Conservation (phyloP, 2,888 invertebrate species). For the Bruchidius siliquastri region DNA sequence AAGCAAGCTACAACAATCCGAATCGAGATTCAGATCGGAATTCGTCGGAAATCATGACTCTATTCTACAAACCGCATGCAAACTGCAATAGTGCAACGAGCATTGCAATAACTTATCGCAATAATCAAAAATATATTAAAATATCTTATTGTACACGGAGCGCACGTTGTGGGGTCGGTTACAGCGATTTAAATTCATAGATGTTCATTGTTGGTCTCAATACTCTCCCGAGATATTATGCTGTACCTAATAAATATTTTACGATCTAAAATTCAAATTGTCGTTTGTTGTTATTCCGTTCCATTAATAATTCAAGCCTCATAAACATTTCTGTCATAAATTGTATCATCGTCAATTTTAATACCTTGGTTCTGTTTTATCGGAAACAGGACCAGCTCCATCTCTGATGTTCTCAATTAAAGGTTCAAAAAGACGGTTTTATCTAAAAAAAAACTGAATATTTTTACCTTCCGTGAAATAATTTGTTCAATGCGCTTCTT, state of each 20-base stretch:
- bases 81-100: not conserved
- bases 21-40: not conserved
- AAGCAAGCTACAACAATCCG: not conserved
- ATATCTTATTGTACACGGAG: not conserved
- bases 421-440: no score
- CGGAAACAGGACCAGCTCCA: no score
- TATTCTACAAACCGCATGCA: not conserved
- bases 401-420: no score
- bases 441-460: no score
- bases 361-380: not conserved
- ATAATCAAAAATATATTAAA: not conserved
- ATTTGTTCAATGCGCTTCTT: no score
- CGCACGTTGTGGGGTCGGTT: not conserved
- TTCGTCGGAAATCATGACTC: not conserved
- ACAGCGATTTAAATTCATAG: not conserved
- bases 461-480: no score
- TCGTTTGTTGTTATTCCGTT: not conserved
- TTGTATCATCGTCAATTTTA: not conserved
- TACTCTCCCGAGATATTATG: not conserved
- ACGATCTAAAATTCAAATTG: not conserved
- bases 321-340: not conserved
- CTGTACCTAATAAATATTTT: not conserved
- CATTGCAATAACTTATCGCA: not conserved
- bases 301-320: not conserved
- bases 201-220: not conserved